Base-by-base conservation (phyloP, 1,140 invertebrate genomes). In the Dendrolimus punctatus region DNA sequence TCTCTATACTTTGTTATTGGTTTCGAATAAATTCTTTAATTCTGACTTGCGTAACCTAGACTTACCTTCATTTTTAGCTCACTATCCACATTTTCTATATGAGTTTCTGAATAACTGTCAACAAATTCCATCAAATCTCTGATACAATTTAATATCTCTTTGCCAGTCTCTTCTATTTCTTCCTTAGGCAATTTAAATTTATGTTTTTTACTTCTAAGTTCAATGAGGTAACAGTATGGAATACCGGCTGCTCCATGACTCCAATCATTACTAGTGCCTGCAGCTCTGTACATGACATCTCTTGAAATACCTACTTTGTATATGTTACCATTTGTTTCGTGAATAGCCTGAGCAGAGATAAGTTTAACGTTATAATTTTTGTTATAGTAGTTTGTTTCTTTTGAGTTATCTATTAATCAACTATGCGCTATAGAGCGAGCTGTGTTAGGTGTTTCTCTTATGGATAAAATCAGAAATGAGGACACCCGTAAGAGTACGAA, bases 221-320 rank as follows among this genome's bases (percentile, higher is more conserved):
- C 94, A 43, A 94, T 88, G 5, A 92, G 89, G 58, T 91, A 95
- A 2, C 91, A 87, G 57, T 92, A 92, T 38, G 91, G 90, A 3
- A 92, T 90, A 4, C 87, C 85, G 2, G 83, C 87, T 7, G 64
- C 80, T 0, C 88, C 91, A 76, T 92, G 90, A 4, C 89, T 90
- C 90, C 91, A 94, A 65, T 94, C 93, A 51, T 90, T 89, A 59
- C 91, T 92, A 7, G 91, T 90, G 7, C 93, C 92, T 5, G 91
- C 87, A 10, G 91, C 90, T 38, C 76, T 70, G 57, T 89, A 83
- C 71, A 83, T 79, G 0, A 85, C 57, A 73, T 85, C 82, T 47
- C 67, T 76, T 37, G 80, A 83, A 49, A 80, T 76, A 4, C 82
- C 82, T 5, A 83, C 82, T 58, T 82, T 83, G 55, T 85, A 85